Evolutionary conservation across 2,888 invertebrate genomes (phyloP), one percentile per base, ranked within the genome.

Genomic region (Anthrax anthrax): DNA sequence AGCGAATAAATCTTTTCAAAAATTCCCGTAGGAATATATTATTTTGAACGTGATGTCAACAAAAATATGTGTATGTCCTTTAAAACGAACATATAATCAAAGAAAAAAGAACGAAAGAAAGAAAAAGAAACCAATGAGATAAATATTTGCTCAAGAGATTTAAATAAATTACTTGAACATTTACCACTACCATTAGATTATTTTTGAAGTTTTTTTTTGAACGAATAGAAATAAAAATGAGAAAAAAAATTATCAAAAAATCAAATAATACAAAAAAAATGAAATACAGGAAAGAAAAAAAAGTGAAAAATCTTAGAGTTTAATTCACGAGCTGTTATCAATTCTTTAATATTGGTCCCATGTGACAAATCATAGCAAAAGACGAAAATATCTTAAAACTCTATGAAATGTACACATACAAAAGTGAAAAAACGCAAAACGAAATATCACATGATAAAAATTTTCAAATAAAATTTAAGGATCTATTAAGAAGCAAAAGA

Each of bases 111-210:
- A 23, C 23, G 8, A 23, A 23, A 6, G 23, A 23, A 23, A 23
- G 8, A 23, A 6, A 23, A 23, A 23, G 5, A 32, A 32, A 32
- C 13, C 29, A 12, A 32, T 32, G 29, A 16, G 9, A 44, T 39
- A 44, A 44, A 44, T 44, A 44, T 44, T 44, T 44, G 39, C 44
- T 39, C 39, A 44, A 27, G 39, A 44, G 44, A 44, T 44, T 44
- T 44, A 44, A 44, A 44, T 44, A 44, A 44, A 39, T 44, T 44
- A 38, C 39, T 38, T 18, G 29, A 32, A 32, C 29, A 32, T 32
- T 27, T 32, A 32, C 29, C 13, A 32, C 9, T n/a, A n/a, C n/a
- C n/a, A n/a, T n/a, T n/a, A n/a, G n/a, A 32, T 12, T 32, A 32
- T 32, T 4, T 3, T 10, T 8, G 23, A 27, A 27, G 2, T 27